These are phyloP conservation scores for Ptychochromis oligacanthus DNA, from an alignment of 2,113 vertebrate species.

Conservation along the genomic window DNA sequence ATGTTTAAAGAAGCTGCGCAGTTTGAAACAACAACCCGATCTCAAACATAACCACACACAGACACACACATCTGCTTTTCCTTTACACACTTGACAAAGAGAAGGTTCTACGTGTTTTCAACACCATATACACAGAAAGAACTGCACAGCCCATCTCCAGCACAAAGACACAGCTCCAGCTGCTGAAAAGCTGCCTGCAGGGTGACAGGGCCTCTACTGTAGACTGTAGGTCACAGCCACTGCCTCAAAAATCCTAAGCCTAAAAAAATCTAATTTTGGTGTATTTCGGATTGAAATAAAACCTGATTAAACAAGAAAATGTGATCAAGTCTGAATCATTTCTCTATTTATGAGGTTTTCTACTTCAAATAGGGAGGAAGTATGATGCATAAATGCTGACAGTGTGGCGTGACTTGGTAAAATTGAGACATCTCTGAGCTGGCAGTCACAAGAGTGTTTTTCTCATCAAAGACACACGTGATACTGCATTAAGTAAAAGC, in stretches of 20 bases:
- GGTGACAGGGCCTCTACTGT: not conserved
- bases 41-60: not conserved
- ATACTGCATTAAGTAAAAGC: not conserved
- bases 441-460: not conserved
- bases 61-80: not conserved
- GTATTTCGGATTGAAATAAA: not conserved
- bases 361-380: constrained; percentile 24
- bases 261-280: rapidly evolving
- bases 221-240: too few species aligned
- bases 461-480: not conserved
- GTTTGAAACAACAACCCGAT: not conserved
- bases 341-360: not conserved
- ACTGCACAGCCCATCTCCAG: not conserved
- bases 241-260: too few species aligned
- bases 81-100: constrained; percentile 42
- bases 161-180: constrained; percentile 33
- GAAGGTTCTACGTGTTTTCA: constrained; percentile 54
- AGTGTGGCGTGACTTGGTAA: not conserved
- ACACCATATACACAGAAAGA: constrained; percentile 22
- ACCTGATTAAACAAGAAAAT: not conserved
- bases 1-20: not conserved
- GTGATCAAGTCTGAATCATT: not conserved
- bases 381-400: not conserved
- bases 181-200: not conserved
- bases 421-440: not conserved